Base-by-base conservation (phyloP, 2,888 invertebrate genomes). In the Ametastegia equiseti region DNA sequence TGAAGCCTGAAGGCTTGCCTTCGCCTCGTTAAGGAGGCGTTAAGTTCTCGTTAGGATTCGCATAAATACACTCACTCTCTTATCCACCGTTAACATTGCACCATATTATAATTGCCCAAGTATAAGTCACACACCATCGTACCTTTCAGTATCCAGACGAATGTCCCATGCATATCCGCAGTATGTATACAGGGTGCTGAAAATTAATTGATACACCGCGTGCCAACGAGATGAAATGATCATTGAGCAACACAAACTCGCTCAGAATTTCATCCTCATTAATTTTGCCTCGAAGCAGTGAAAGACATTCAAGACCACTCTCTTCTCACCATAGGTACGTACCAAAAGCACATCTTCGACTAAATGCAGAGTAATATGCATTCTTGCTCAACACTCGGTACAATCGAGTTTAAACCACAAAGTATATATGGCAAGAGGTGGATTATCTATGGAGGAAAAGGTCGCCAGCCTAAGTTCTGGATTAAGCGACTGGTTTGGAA, bases 21-120 rank as follows among this genome's bases (percentile, higher is more conserved):
- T 81, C 77, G 79, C 80, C 80, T 84, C 83, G 83, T 84, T 84
- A 83, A 84, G 60, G 73, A 73, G 80, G 82, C 82, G 82, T 83
- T 83, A 81, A 84, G 80, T 81, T 82, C 84, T 81, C 80, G 80
- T 80, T 79, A 71, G 36, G 71, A 77, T 82, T 81, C 82, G 80
- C 67, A 80, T 81, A 80, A 69, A 81, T 71, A 84, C 54, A 15
- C 33, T 50, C 73, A 36, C 75, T 50, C 39, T 19, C n/a, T 30
- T 42, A 23, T 45, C 27, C 11, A 30, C 45, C 71, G 71, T 75
- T 54, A 19, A 54, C 47, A 45, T 36, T 75, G 50, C 75, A 54
- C 75, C 75, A 75, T 71, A 47, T 71, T 71, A 71, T 67, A 67
- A 67, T 67, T 67, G 65, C 33, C 65, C 65, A 67, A 36, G 65